Conservation (phyloP, 2,797 vertebrate species). For the Danio tinwini region DNA sequence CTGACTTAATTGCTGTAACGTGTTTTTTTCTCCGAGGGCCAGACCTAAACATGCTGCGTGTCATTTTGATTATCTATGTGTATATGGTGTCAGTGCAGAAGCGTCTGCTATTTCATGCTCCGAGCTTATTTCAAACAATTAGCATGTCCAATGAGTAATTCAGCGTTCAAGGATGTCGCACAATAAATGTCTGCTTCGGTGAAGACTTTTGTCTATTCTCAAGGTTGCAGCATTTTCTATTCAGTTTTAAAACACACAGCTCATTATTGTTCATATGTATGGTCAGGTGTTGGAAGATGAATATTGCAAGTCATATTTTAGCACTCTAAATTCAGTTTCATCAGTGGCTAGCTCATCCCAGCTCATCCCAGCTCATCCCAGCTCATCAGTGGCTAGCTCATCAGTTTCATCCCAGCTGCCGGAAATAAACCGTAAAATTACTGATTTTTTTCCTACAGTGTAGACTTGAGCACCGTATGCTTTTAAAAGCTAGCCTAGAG, state of each 20-base stretch:
- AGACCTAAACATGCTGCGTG: slow-evolving; percentile 60
- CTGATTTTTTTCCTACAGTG: too few relatives aligned
- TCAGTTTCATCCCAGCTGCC: too few relatives aligned
- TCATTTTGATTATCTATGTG: slow-evolving; percentile 63
- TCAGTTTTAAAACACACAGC: background rate
- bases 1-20: slow-evolving; percentile 62
- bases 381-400: too few relatives aligned
- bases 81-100: slow-evolving; percentile 67
- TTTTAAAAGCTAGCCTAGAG: too few relatives aligned
- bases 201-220: background rate
- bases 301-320: background rate
- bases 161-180: slow-evolving; percentile 30
- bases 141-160: slow-evolving; percentile 63
- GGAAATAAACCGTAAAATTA: too few relatives aligned
- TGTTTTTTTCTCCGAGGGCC: slow-evolving; percentile 50
- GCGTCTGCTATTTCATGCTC: slow-evolving; percentile 68
- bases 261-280: background rate
- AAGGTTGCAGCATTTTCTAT: background rate
- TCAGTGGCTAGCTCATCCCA: too few relatives aligned
- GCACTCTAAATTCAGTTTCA: too few relatives aligned
- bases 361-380: too few relatives aligned
- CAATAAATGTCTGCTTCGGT: slow-evolving; percentile 31
- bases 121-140: slow-evolving; percentile 65
- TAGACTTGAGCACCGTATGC: too few relatives aligned
- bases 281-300: background rate